Conservation (phyloP, 2,888 invertebrate genomes). For the Himalopsyche anomala region DNA sequence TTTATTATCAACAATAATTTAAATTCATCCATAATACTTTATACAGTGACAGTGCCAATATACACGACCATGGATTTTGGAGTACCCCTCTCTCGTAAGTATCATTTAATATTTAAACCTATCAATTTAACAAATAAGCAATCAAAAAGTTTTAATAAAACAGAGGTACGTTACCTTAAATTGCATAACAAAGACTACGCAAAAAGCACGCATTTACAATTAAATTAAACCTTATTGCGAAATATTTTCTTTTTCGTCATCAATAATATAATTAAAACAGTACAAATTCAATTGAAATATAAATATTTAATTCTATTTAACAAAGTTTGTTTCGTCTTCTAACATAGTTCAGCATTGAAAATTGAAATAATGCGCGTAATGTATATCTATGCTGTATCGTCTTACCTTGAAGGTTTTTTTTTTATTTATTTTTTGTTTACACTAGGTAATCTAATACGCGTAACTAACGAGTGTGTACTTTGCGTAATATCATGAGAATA, state of each 20-base stretch:
- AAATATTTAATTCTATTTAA: too few species aligned
- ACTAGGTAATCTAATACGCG: background rate
- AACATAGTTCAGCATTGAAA: slow-evolving; percentile 15
- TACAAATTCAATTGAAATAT: too few species aligned
- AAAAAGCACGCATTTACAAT: too few species aligned
- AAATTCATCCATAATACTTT: too few species aligned
- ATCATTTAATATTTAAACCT: background rate
- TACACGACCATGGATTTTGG: slow-evolving; percentile 37
- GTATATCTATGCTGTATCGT: background rate
- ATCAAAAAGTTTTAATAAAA: too few species aligned
- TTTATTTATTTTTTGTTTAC: slow-evolving; percentile 22
- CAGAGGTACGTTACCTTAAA: too few species aligned
- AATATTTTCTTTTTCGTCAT: too few species aligned
- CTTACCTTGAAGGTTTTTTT: slow-evolving; percentile 22
- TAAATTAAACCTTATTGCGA: too few species aligned
- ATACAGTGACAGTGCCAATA: slow-evolving; percentile 8
- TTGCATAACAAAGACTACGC: too few species aligned
- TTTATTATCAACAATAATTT: too few species aligned
- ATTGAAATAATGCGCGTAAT: slow-evolving; percentile 30
- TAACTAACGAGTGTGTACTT: background rate
- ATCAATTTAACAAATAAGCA: background rate
- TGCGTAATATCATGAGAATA: background rate
- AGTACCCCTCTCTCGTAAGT: background rate
- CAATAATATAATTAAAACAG: too few species aligned
- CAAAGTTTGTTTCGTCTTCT: background rate